Percentiles rank a stretch among this genome's conserved stretches.
These are phyloP conservation scores for Ptychodera flava DNA, from an alignment of 35 echinoderm and acorn worm species.

Conservation along the genomic window DNA sequence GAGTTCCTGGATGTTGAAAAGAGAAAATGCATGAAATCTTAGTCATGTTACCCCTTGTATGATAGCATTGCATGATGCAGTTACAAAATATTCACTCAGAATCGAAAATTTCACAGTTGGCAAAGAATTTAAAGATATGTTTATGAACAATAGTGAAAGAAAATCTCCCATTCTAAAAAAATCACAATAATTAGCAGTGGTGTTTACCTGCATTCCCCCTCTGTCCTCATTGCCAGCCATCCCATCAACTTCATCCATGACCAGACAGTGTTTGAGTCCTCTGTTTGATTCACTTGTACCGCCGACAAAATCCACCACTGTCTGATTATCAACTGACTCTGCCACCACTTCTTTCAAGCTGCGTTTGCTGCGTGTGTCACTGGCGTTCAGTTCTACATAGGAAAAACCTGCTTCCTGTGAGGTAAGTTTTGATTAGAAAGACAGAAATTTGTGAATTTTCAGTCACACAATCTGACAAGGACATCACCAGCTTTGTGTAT, in stretches of 20 bases:
- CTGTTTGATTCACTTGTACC: slow-evolving; percentile 14
- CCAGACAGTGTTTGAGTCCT: slow-evolving; percentile 69
- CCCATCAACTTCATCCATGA: slow-evolving; percentile 97
- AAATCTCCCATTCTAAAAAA: not conserved
- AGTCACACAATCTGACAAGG: too few species aligned
- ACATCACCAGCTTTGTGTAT: too few species aligned
- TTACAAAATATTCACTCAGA: not conserved
- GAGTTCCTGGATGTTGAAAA: slow-evolving; percentile 52
- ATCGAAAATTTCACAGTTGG: not conserved
- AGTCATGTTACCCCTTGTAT: not conserved
- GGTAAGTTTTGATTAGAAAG: too few species aligned
- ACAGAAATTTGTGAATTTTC: too few species aligned
- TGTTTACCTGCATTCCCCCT: slow-evolving; percentile 82
- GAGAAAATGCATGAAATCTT: slow-evolving; percentile 7
- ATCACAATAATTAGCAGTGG: not conserved
- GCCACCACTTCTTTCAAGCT: slow-evolving; percentile 53
- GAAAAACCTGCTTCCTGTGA: slow-evolving; percentile 70
- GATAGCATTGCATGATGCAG: not conserved
- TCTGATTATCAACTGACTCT: slow-evolving; percentile 64
- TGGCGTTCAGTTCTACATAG: slow-evolving; percentile 86
- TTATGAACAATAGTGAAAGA: not conserved
- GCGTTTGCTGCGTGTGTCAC: slow-evolving; percentile 83
- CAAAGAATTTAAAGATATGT: not conserved
- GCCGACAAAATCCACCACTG: slow-evolving; percentile 33
- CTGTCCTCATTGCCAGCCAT: slow-evolving; percentile 96